phyloP scores from a whole-genome alignment of 37 sponge, comb jelly and placozoan genomes.

The Ianthella basta region DNA sequence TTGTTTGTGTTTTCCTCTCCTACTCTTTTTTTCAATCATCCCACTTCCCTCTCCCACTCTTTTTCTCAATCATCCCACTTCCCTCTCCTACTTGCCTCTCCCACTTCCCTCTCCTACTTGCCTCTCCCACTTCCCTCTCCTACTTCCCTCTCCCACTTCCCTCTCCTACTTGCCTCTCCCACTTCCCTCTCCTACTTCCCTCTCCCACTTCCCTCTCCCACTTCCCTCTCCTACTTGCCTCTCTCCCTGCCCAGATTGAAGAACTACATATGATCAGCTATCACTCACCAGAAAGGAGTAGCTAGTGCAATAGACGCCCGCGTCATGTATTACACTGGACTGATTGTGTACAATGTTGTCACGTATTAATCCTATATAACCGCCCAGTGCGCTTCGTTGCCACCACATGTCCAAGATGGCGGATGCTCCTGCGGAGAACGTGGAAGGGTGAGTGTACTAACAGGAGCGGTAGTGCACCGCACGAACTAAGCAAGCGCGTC shows the following conservation, averaged over 20 bases:
- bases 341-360: too few relatives aligned
- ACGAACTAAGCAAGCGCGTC: too few relatives aligned
- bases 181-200: not conserved
- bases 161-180: constrained; percentile 14
- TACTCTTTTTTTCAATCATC: not conserved
- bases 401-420: too few relatives aligned
- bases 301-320: too few relatives aligned
- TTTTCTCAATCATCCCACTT: constrained; percentile 11
- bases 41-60: not conserved
- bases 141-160: not conserved
- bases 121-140: not conserved
- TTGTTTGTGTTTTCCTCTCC: not conserved
- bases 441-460: too few relatives aligned
- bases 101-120: not conserved
- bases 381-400: too few relatives aligned
- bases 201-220: not conserved
- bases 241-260: not conserved
- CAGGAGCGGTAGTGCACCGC: too few relatives aligned
- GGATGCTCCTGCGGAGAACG: too few relatives aligned
- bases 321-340: too few relatives aligned
- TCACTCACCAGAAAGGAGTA: too few relatives aligned
- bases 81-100: constrained; percentile 14
- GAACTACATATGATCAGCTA: too few relatives aligned
- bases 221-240: constrained; percentile 14
- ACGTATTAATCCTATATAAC: too few relatives aligned